Conservation (phyloP, 2,113 vertebrate genomes). For the Stegastes partitus region DNA sequence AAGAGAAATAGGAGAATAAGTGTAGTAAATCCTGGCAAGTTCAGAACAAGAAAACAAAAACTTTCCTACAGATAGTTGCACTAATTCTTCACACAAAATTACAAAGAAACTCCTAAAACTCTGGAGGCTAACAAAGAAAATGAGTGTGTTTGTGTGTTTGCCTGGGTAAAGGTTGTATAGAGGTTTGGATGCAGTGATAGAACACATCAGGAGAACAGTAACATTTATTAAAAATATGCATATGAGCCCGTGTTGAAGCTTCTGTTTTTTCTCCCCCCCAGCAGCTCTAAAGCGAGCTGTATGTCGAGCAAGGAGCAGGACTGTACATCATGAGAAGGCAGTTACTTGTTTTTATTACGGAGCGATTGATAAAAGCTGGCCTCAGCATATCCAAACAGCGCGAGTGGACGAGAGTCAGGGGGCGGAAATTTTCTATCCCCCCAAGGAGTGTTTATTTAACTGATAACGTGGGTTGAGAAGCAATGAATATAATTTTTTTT, state of each 20-base stretch:
- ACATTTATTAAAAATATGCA: constrained; percentile 14
- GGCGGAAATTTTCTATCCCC: constrained; percentile 54
- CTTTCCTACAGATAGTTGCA: too few relatives aligned
- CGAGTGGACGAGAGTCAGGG: constrained; percentile 54
- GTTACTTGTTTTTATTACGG: constrained; percentile 81
- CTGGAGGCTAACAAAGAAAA: constrained; percentile 24
- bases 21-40: too few relatives aligned
- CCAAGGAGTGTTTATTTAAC: constrained; percentile 90
- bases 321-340: constrained; percentile 45
- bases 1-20: neutral
- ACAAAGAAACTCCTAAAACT: neutral
- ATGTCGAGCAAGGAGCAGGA: neutral
- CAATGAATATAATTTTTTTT: constrained; percentile 95
- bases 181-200: constrained; percentile 8
- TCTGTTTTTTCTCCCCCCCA: neutral
- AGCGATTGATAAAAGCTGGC: constrained; percentile 82
- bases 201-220: constrained; percentile 6
- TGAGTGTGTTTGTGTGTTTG: neutral
- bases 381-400: constrained; percentile 78
- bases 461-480: constrained; percentile 92
- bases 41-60: too few relatives aligned
- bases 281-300: neutral
- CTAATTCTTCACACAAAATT: neutral
- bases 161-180: neutral
- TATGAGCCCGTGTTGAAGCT: constrained; percentile 7